phyloP scores from a whole-genome alignment of 2,113 vertebrate species.

The Saccopteryx leptura region DNA sequence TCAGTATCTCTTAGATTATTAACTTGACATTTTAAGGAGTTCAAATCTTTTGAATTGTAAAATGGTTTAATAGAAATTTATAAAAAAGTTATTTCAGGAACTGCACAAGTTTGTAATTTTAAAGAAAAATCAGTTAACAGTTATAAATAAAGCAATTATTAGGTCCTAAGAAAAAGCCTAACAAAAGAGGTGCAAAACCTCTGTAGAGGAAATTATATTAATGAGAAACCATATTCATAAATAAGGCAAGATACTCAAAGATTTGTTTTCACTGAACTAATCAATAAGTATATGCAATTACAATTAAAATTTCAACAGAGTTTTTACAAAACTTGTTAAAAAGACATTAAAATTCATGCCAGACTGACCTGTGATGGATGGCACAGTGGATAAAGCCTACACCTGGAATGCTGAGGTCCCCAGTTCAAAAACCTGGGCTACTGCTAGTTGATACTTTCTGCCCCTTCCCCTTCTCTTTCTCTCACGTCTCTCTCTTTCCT shows the following conservation, averaged over 20 bases:
- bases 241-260: conserved; percentile 13
- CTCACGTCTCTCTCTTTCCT: too few species aligned
- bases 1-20: conserved; percentile 17
- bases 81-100: background rate
- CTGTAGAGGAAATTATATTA: conserved; percentile 6
- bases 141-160: background rate
- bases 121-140: background rate
- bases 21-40: conserved; percentile 10
- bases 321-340: conserved; percentile 16
- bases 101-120: conserved; percentile 2
- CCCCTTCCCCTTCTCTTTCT: too few species aligned
- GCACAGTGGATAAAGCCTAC: too few species aligned
- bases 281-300: background rate
- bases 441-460: too few species aligned
- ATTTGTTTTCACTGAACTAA: conserved; percentile 27
- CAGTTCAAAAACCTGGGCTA: too few species aligned
- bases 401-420: too few species aligned
- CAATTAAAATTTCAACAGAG: background rate
- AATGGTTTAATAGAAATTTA: conserved; percentile 18
- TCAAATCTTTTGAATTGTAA: conserved; percentile 12
- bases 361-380: background rate
- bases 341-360: conserved; percentile 25
- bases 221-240: conserved; percentile 22
- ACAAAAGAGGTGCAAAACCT: background rate
- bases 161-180: conserved; percentile 23